phyloP scores from a whole-genome alignment of 2,888 invertebrate genomes.

The Lasioglossum morio region DNA sequence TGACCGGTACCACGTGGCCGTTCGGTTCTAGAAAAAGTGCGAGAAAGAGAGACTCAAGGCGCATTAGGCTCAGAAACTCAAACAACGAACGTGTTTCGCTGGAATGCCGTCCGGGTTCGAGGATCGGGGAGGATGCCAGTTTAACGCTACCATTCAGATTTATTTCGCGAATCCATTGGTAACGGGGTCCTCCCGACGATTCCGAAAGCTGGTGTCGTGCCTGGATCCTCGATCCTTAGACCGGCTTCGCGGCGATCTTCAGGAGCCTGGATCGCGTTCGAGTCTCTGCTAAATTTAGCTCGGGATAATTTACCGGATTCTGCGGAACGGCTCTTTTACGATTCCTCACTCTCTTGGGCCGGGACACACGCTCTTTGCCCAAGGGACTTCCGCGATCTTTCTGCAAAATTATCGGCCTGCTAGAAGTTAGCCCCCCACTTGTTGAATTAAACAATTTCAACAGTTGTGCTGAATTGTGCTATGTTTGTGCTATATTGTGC shows the following conservation, averaged over 20 bases:
- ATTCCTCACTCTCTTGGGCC: conserved; percentile 23
- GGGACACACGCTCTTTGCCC: background rate
- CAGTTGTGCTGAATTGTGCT: too few relatives aligned
- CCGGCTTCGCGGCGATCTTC: conserved; percentile 20
- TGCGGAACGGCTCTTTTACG: conserved; percentile 54
- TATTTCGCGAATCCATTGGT: conserved; percentile 62
- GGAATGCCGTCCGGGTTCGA: conserved; percentile 76
- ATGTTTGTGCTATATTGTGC: too few relatives aligned
- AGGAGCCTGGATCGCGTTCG: conserved; percentile 34
- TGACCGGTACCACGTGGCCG: conserved; percentile 11
- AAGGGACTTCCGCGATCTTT: conserved; percentile 44
- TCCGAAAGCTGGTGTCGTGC: conserved; percentile 16
- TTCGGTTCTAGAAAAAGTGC: background rate
- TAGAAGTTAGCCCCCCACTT: too few relatives aligned
- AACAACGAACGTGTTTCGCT: conserved; percentile 79
- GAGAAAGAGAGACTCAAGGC: background rate
- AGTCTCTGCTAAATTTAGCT: conserved; percentile 68
- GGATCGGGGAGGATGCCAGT: conserved; percentile 43
- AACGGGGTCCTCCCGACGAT: conserved; percentile 1
- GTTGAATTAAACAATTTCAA: too few relatives aligned
- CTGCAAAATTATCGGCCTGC: conserved; percentile 28
- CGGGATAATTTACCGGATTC: conserved; percentile 56
- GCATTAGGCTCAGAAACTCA: conserved; percentile 65
- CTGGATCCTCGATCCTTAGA: conserved; percentile 2
- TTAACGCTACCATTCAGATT: conserved; percentile 58